Evolutionary conservation across 2,113 vertebrate genomes (phyloP), one percentile per base, ranked within the genome.

Genomic region (Papio anubis): DNA sequence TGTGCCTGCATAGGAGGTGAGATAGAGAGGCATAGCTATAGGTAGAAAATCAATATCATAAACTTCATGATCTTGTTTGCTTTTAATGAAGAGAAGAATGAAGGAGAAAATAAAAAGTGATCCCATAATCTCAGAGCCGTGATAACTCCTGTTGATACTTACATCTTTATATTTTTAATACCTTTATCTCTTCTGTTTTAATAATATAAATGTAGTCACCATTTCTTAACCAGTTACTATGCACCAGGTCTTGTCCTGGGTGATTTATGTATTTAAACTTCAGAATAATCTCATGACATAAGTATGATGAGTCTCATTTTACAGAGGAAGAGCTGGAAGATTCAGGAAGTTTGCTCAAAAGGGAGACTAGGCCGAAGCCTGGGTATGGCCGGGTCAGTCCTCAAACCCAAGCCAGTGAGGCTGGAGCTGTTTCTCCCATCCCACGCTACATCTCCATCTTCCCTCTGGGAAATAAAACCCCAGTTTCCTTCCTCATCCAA

Each of bases 81-180:
- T 88, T 57, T 91, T 81, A 85, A 97, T 93, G 91, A 87, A 95
- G 6, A 88, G 55, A 88, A 88, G 8, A 59, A 86, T 89, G 30
- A 82, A 43, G 23, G 2, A 95, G 72, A 86, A 92, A 68, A 84
- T 11, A 89, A 27, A 55, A 83, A 88, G 45, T 32, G 55, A 40
- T 38, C 5, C 30, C 38, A 66, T 76, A 38, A 68, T 91, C 52
- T 91, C 50, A 88, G 75, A 52, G 27, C 18, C 38, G 30, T 43
- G 18, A 78, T 81, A 96, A 70, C 8, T 72, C 11, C 43, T 72
- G 3, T 57, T 93, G 73, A 82, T 75, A 88, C 64, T 79, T 92
- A 88, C 83, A 87, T 81, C 57, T 38, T 90, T 86, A 32, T 66
- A 66, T 78, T 79, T 93, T 82, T 50, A 88, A 55, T 66, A 30